Conservation (phyloP, 2,888 invertebrate genomes). For the Anoplius nigerrimus region DNA sequence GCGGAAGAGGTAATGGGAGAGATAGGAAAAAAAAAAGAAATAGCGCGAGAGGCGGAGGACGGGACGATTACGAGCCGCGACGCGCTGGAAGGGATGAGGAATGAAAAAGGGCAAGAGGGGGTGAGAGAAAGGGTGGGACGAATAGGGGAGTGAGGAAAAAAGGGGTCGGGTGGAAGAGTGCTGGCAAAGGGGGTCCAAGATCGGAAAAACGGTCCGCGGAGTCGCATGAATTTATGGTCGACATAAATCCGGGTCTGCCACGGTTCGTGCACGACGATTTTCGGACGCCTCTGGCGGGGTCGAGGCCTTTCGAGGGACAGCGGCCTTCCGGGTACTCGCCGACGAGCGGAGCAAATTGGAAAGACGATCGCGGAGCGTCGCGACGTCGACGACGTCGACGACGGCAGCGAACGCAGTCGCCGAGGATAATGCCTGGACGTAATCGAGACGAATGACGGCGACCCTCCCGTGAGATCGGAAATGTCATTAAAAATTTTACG, state of each 20-base stretch:
- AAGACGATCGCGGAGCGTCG: slow-evolving; percentile 1
- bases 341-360: slow-evolving; percentile 32
- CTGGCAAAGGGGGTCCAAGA: slow-evolving; percentile 52
- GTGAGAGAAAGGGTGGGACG: not conserved
- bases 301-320: slow-evolving; percentile 36
- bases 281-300: slow-evolving; percentile 52
- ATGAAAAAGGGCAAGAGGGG: not conserved
- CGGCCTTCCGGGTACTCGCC: slow-evolving; percentile 7
- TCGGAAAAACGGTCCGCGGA: slow-evolving; percentile 65
- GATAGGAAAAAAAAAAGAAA: slow-evolving; percentile 18
- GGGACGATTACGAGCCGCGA: slow-evolving; percentile 31
- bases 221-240: slow-evolving; percentile 71
- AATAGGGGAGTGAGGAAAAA: slow-evolving; percentile 21
- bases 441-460: too few relatives aligned
- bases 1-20: slow-evolving; percentile 5
- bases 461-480: too few relatives aligned
- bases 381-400: not conserved
- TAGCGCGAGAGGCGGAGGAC: slow-evolving; percentile 19
- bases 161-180: slow-evolving; percentile 31
- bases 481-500: too few relatives aligned
- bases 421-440: not conserved
- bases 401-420: not conserved
- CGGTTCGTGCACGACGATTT: slow-evolving; percentile 46
- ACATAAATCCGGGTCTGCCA: slow-evolving; percentile 67
- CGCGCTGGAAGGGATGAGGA: slow-evolving; percentile 6